Percentiles rank a stretch among this genome's conserved stretches.
Conservation (phyloP, 2,888 invertebrate species). For the Nematopogon swammerdamellus region DNA sequence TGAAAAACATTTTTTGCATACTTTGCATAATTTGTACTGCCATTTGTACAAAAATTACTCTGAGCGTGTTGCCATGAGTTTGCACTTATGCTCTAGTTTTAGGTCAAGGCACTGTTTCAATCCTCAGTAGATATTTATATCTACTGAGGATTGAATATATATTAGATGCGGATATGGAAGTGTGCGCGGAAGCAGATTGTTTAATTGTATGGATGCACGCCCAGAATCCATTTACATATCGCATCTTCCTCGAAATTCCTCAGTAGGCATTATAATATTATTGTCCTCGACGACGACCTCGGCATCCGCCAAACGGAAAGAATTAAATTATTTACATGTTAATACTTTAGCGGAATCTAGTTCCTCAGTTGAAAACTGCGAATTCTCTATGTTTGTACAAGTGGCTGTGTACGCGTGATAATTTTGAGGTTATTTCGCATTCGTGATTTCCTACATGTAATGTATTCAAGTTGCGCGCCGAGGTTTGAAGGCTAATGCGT, state of each 20-base stretch:
- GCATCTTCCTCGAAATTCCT: neutral
- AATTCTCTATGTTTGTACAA: neutral
- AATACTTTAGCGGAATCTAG: neutral
- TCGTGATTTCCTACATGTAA: conserved; percentile 53
- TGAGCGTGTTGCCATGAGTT: neutral
- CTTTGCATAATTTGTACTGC: conserved; percentile 14
- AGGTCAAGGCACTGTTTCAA: neutral
- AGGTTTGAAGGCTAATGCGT: no score
- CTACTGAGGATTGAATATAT: no score
- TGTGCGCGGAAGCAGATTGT: no score
- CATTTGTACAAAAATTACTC: neutral
- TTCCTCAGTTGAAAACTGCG: neutral
- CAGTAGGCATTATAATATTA: neutral
- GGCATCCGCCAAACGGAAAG: neutral
- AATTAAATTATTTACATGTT: neutral
- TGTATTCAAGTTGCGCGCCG: conserved; percentile 35
- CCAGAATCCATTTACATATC: no score
- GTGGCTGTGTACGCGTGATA: neutral
- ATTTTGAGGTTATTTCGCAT: neutral
- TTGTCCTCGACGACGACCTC: neutral
- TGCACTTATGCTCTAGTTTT: no score
- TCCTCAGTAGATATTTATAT: neutral
- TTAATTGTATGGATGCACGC: no score
- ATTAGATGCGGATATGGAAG: no score
- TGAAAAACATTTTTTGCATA: conserved; percentile 29